Percentiles rank a stretch among this genome's conserved stretches.
Conservation (phyloP, 2,797 vertebrate species). For the Macropodus opercularis region DNA sequence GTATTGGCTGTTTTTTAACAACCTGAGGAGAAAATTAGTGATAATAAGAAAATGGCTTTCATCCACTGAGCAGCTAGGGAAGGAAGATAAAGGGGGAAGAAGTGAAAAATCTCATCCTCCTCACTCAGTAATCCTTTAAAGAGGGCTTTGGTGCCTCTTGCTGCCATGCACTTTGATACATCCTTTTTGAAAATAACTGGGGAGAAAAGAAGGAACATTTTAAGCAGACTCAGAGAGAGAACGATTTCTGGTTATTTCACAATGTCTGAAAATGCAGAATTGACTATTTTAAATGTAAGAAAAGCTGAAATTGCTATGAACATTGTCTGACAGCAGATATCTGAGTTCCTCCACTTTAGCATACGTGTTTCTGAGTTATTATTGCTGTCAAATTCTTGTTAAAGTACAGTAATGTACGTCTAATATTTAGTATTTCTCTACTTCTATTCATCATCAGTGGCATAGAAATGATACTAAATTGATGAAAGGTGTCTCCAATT, state of each 20-base stretch:
- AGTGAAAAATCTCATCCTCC: slow-evolving; percentile 54
- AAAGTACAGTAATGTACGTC: no score
- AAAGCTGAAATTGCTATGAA: slow-evolving; percentile 21
- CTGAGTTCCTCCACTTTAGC: background rate
- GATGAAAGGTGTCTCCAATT: no score
- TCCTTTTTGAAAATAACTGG: slow-evolving; percentile 53
- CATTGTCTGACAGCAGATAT: slow-evolving; percentile 11
- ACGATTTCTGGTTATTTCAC: slow-evolving; percentile 35
- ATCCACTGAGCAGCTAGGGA: slow-evolving; percentile 24
- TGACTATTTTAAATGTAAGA: slow-evolving; percentile 19
- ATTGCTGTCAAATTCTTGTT: no score
- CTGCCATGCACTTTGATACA: slow-evolving; percentile 57
- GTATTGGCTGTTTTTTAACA: slow-evolving; percentile 8
- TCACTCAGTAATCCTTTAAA: slow-evolving; percentile 63
- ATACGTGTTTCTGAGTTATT: no score
- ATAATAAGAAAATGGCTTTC: slow-evolving; percentile 23
- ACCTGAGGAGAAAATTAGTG: slow-evolving; percentile 2
- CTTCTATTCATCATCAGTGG: no score
- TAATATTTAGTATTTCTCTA: no score
- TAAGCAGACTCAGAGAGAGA: slow-evolving; percentile 34
- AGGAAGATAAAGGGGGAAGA: slow-evolving; percentile 27
- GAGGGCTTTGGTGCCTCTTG: slow-evolving; percentile 51
- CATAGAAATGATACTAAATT: no score
- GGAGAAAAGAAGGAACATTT: slow-evolving; percentile 41
- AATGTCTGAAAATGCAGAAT: slow-evolving; percentile 17